Conservation (phyloP, 2,888 invertebrate genomes). For the Eretmocerus hayati region DNA sequence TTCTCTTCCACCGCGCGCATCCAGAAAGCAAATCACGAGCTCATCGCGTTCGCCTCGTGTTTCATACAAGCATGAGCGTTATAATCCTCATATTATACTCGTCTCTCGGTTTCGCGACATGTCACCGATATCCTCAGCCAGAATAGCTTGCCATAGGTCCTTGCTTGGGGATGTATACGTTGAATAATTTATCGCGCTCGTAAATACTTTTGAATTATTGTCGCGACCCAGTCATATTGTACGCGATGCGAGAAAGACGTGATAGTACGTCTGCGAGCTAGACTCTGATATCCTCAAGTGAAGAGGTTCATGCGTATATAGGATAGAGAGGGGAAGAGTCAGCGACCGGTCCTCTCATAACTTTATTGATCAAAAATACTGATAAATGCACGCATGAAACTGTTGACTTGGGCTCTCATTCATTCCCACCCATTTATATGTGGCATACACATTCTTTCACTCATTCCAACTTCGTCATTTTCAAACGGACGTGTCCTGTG, state of each 20-base stretch:
- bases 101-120: neutral
- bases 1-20: too few relatives aligned
- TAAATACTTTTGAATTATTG: conserved; percentile 33
- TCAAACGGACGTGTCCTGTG: too few relatives aligned
- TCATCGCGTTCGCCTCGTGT: conserved; percentile 21
- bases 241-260: neutral
- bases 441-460: too few relatives aligned
- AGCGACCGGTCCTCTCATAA: conserved; percentile 27
- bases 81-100: too few relatives aligned
- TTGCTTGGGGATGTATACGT: too few relatives aligned
- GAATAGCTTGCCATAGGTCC: too few relatives aligned
- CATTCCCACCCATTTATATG: too few relatives aligned
- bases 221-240: conserved; percentile 22
- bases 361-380: conserved; percentile 29
- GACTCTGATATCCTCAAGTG: too few relatives aligned
- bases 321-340: neutral
- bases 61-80: conserved; percentile 17
- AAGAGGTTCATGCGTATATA: too few relatives aligned
- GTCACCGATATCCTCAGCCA: conserved; percentile 26
- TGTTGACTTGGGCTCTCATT: too few relatives aligned
- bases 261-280: neutral
- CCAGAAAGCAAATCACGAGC: conserved; percentile 18
- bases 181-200: conserved; percentile 32
- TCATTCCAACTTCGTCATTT: too few relatives aligned
- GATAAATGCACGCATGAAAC: conserved; percentile 26